A percentile compares a stretch with the other conserved stretches of the same genome.
These are phyloP conservation scores for Macropis europaea DNA, from an alignment of 2,888 invertebrate species.

Conservation along the genomic window DNA sequence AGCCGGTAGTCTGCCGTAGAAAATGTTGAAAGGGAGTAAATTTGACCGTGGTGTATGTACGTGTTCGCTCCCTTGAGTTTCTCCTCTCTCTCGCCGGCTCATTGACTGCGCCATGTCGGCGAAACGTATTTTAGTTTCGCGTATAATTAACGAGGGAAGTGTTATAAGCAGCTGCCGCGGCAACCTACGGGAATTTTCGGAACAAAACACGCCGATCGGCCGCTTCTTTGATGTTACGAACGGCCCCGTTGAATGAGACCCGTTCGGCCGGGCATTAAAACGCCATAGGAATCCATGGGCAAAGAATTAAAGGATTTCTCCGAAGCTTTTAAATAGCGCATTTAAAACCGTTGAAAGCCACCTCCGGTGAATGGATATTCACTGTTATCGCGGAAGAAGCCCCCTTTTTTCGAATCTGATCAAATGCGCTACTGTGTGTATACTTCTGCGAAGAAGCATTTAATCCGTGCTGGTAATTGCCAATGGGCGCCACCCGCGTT, in stretches of 20 bases:
- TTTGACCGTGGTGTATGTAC: constrained; percentile 44
- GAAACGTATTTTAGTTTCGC: constrained; percentile 46
- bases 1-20: constrained; percentile 42
- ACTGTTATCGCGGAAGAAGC: constrained; percentile 27
- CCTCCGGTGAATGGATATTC: constrained; percentile 29
- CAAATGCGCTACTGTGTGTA: constrained; percentile 8
- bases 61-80: neutral
- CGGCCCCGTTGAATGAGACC: constrained; percentile 7
- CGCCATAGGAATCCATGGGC: neutral
- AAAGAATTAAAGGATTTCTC: constrained; percentile 45
- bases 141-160: constrained; percentile 52
- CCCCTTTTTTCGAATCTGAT: constrained; percentile 26
- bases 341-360: constrained; percentile 36
- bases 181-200: constrained; percentile 38
- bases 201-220: constrained; percentile 49
- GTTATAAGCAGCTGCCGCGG: constrained; percentile 47
- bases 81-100: constrained; percentile 14
- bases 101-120: constrained; percentile 43
- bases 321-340: constrained; percentile 40
- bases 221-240: constrained; percentile 38
- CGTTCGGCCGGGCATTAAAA: constrained; percentile 21
- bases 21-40: constrained; percentile 54
- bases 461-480: neutral
- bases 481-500: neutral
- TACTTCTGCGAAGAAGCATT: constrained; percentile 10